These are phyloP conservation scores for Watsonalla cultraria DNA, from an alignment of 2,888 invertebrate genomes.

Conservation along the genomic window DNA sequence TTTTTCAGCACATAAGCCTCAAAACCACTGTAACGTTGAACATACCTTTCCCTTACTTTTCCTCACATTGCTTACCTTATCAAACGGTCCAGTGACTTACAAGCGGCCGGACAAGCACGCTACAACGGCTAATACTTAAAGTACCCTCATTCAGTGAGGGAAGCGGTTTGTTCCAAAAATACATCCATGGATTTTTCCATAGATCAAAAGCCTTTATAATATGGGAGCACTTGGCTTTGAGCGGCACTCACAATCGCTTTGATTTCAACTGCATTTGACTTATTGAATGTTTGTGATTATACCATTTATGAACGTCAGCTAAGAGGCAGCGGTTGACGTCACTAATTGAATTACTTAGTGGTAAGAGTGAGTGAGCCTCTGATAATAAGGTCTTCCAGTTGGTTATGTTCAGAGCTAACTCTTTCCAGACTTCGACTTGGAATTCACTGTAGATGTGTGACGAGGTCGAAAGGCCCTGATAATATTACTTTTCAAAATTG, in stretches of 20 bases:
- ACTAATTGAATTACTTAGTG: not conserved
- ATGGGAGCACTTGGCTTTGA: conserved; percentile 19
- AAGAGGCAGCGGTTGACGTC: not conserved
- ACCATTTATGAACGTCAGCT: not conserved
- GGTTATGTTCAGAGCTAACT: too few relatives aligned
- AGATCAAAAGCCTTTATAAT: conserved; percentile 34
- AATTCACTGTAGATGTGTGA: too few relatives aligned
- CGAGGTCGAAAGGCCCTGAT: too few relatives aligned
- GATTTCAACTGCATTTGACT: conserved; percentile 16
- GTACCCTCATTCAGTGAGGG: conserved; percentile 22
- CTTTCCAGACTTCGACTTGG: too few relatives aligned
- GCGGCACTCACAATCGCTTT: conserved; percentile 21
- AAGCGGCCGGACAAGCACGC: conserved; percentile 22
- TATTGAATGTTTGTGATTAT: conserved; percentile 15
- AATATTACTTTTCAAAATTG: too few relatives aligned
- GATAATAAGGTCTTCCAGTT: too few relatives aligned
- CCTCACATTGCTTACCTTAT: conserved; percentile 2
- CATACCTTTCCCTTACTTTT: too few relatives aligned
- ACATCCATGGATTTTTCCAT: conserved; percentile 25
- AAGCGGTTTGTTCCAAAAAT: conserved; percentile 30
- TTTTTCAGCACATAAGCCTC: too few relatives aligned
- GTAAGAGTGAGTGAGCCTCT: too few relatives aligned
- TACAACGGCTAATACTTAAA: not conserved
- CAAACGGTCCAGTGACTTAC: conserved; percentile 14
- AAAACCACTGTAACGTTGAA: too few relatives aligned